Evolutionary conservation across 1,140 invertebrate genomes (phyloP).

Genomic region (Lucilia sericata): DNA sequence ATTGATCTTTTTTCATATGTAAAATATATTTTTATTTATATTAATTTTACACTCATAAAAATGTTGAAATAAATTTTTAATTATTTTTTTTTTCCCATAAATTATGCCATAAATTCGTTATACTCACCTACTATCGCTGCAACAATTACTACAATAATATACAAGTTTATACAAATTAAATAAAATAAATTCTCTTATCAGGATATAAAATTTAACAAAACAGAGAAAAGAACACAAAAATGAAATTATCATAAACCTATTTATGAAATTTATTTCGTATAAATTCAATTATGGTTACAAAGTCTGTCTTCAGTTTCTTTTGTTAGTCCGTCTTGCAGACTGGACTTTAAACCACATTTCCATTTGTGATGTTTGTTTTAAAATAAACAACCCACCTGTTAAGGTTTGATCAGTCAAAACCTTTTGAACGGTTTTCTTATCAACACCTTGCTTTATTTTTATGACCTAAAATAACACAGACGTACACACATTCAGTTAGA

Average conservation of each 20-base stretch:
- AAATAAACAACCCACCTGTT: slow-evolving; percentile 32
- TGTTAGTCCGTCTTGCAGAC: too few species aligned
- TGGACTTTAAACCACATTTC: neutral
- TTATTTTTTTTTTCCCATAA: neutral
- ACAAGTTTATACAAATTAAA: neutral
- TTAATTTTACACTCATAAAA: too few species aligned
- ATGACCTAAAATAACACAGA: slow-evolving; percentile 15
- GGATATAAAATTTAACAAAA: slow-evolving; percentile 29
- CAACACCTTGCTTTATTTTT: slow-evolving; percentile 40
- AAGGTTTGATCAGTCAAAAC: neutral
- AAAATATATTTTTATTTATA: too few species aligned
- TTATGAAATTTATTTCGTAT: slow-evolving; percentile 24
- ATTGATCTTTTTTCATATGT: too few species aligned
- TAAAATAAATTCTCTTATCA: slow-evolving; percentile 35
- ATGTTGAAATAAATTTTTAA: too few species aligned
- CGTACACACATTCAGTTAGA: neutral
- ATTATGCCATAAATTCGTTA: slow-evolving; percentile 30
- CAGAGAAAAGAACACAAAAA: slow-evolving; percentile 7
- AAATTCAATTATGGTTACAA: neutral
- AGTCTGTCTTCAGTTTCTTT: neutral
- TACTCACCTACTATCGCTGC: neutral
- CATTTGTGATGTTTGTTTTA: neutral
- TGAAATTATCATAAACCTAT: slow-evolving; percentile 31
- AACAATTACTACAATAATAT: neutral
- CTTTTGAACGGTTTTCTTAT: slow-evolving; percentile 23